These are phyloP conservation scores for Halichoeres trimaculatus DNA, from an alignment of 2,113 vertebrate genomes.

Conservation along the genomic window DNA sequence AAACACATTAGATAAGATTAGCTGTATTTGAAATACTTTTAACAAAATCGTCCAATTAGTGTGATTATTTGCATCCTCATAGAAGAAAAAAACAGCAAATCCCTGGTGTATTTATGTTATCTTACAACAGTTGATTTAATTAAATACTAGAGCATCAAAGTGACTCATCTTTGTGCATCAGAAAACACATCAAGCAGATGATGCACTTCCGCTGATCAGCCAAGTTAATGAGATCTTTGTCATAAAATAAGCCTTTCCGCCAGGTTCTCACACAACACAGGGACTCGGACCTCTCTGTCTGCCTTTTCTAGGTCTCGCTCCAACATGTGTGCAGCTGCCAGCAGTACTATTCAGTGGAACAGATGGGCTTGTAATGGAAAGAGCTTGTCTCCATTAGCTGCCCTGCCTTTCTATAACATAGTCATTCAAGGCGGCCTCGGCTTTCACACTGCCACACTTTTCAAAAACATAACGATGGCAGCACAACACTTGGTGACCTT, in stretches of 20 bases:
- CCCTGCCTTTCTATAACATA: conserved; percentile 59
- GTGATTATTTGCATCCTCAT: neutral
- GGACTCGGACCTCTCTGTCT: conserved; percentile 51
- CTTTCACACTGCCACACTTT: conserved; percentile 56
- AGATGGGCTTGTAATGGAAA: conserved; percentile 78
- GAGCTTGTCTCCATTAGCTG: conserved; percentile 79
- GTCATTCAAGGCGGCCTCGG: conserved; percentile 59
- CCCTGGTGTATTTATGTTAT: neutral
- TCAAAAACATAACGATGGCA: conserved; percentile 49
- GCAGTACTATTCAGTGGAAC: conserved; percentile 62
- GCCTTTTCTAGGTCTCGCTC: conserved; percentile 58
- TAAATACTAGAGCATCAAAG: neutral
- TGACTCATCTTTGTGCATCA: neutral
- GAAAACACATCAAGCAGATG: conserved; percentile 15
- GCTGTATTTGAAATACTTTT: neutral
- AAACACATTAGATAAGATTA: neutral
- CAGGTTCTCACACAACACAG: conserved; percentile 44
- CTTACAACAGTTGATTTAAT: conserved; percentile 14
- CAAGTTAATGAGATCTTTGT: conserved; percentile 50
- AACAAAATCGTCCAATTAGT: conserved; percentile 8
- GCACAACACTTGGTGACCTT: conserved; percentile 36
- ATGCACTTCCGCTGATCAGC: conserved; percentile 36
- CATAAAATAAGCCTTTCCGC: conserved; percentile 46
- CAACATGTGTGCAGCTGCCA: conserved; percentile 76
- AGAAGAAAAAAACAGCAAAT: neutral